phyloP scores from a whole-genome alignment of 1,140 invertebrate species.

The Coenobita brevimanus region DNA sequence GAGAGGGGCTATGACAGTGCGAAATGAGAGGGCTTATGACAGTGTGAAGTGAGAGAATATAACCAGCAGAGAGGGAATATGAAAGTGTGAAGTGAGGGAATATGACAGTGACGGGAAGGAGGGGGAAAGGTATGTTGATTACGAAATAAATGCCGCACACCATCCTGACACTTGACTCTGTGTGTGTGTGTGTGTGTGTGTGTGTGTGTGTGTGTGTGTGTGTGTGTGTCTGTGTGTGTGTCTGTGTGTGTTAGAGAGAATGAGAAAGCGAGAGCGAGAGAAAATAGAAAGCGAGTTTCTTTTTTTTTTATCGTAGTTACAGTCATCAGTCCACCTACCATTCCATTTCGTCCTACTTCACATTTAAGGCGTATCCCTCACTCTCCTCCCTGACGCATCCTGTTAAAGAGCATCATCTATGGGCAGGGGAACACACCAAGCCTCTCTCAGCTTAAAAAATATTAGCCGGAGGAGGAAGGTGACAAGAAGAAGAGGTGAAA shows the following conservation, averaged over 20 bases:
- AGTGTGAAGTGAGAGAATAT: too few relatives aligned
- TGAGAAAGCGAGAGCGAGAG: background rate
- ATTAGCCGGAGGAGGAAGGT: too few relatives aligned
- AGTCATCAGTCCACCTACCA: background rate
- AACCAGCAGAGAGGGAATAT: too few relatives aligned
- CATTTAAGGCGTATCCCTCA: background rate
- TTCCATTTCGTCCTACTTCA: background rate
- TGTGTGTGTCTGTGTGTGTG: background rate
- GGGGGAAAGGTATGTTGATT: too few relatives aligned
- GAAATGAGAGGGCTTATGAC: too few relatives aligned
- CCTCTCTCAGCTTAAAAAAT: too few relatives aligned
- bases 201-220: slow-evolving; percentile 1
- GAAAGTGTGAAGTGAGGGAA: too few relatives aligned
- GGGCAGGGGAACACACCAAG: too few relatives aligned
- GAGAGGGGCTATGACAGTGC: background rate
- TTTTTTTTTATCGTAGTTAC: background rate
- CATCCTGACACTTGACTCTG: background rate
- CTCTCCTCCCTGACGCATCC: too few relatives aligned
- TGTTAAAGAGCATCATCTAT: too few relatives aligned
- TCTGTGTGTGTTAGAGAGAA: background rate
- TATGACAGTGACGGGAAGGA: too few relatives aligned
- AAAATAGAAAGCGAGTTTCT: background rate
- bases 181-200: background rate
- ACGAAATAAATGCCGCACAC: background rate
- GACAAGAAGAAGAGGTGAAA: background rate